These are phyloP conservation scores for Noctua pronuba DNA, from an alignment of 2,888 invertebrate species.

Conservation along the genomic window DNA sequence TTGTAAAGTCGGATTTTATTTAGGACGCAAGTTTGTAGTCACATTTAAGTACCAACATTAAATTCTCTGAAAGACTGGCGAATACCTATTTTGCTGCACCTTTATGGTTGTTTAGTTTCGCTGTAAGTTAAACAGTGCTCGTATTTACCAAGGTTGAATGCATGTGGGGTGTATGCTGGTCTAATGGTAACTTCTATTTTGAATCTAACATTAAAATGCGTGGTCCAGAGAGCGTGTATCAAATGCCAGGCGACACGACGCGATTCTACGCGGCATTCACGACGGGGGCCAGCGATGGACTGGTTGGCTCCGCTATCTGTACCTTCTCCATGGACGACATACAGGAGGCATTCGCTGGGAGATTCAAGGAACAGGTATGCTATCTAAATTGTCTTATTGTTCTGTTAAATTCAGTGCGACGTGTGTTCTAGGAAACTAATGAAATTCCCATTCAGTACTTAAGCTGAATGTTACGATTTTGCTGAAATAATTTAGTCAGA, in stretches of 20 bases:
- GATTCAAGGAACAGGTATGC: conserved; percentile 92
- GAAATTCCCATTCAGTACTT: not conserved
- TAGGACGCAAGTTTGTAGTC: conserved; percentile 56
- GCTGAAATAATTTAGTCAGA: not conserved
- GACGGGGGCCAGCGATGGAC: conserved; percentile 92
- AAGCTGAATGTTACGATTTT: not conserved
- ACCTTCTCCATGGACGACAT: conserved; percentile 92
- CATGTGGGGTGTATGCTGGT: conserved; percentile 20
- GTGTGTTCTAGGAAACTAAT: conserved; percentile 1
- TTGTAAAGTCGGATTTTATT: conserved; percentile 57
- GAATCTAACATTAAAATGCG: conserved; percentile 58
- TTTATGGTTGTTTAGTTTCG: conserved; percentile 50
- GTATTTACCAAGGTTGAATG: conserved; percentile 32
- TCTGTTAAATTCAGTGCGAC: not conserved
- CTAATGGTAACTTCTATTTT: conserved; percentile 32
- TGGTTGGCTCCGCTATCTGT: conserved; percentile 93
- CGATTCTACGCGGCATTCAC: conserved; percentile 93
- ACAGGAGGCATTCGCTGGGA: conserved; percentile 92
- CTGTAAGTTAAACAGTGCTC: conserved; percentile 29
- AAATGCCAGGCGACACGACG: conserved; percentile 91
- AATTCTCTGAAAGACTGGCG: conserved; percentile 54
- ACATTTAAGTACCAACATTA: conserved; percentile 59
- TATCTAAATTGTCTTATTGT: conserved; percentile 3
- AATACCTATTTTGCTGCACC: conserved; percentile 54
- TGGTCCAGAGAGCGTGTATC: conserved; percentile 92